Evolutionary conservation across 1,140 invertebrate genomes (phyloP).

Genomic region (Ips nitidus): DNA sequence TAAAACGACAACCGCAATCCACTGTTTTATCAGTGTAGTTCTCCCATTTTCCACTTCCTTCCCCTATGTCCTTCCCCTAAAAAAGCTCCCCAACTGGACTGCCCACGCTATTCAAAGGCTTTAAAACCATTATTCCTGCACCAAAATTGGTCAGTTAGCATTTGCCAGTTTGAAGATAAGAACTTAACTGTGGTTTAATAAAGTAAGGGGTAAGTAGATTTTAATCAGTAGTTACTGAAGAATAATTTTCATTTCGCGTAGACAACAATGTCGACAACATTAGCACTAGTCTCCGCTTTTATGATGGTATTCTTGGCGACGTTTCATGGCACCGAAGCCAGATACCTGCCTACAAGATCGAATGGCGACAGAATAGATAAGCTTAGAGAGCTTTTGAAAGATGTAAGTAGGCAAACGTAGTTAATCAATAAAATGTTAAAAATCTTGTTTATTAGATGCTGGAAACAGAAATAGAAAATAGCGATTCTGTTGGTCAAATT

Average conservation of each 20-base stretch:
- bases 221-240: no score
- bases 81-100: not conserved
- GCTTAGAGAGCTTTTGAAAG: slow-evolving; percentile 59
- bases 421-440: not conserved
- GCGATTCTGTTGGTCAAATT: slow-evolving; percentile 44
- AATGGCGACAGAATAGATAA: slow-evolving; percentile 60
- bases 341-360: slow-evolving; percentile 59
- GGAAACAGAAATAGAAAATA: slow-evolving; percentile 48
- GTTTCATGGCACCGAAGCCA: slow-evolving; percentile 46
- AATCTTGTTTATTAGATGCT: slow-evolving; percentile 43
- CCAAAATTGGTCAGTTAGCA: not conserved
- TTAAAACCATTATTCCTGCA: slow-evolving; percentile 10
- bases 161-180: no score
- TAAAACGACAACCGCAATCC: no score
- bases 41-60: not conserved
- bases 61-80: not conserved
- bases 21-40: not conserved
- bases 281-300: not conserved
- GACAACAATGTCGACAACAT: no score
- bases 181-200: no score
- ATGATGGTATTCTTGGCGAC: slow-evolving; percentile 5
- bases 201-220: no score
- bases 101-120: slow-evolving; percentile 13
- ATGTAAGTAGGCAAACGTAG: slow-evolving; percentile 53
- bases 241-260: no score